Evolutionary conservation across 2,113 vertebrate species (phyloP).

Genomic region (Eulemur rufifrons): DNA sequence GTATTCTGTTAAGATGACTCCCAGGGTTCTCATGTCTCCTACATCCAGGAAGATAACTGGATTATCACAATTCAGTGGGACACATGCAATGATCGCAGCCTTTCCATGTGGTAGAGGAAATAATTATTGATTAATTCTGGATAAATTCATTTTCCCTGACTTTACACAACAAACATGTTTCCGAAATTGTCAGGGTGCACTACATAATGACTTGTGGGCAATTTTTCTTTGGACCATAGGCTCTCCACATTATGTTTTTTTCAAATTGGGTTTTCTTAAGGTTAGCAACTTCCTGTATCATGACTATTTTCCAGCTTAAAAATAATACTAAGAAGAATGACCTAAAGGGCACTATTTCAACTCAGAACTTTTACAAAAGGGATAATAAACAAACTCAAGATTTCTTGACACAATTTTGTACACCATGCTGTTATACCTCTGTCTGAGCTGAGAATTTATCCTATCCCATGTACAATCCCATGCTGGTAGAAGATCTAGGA

Average conservation of each 20-base stretch:
- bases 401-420: neutral
- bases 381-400: neutral
- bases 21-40: neutral
- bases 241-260: neutral
- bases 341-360: neutral
- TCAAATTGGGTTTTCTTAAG: neutral
- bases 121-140: neutral
- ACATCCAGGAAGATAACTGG: neutral
- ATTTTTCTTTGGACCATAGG: neutral
- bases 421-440: neutral
- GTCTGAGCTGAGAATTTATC: neutral
- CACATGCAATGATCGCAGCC: neutral
- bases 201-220: too few species aligned
- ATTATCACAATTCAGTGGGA: neutral
- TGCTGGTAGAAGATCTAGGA: neutral
- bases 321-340: neutral
- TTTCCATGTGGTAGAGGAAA: neutral
- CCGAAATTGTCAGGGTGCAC: neutral
- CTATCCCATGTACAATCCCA: accelerated
- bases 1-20: neutral
- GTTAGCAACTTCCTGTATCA: neutral
- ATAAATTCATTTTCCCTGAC: neutral
- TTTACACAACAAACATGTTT: neutral
- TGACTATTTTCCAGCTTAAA: neutral
- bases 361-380: neutral